A percentile compares a stretch with the other conserved stretches of the same genome.
Evolutionary conservation across 2,888 invertebrate genomes (phyloP).

Genomic region (Zelleria hepariella): DNA sequence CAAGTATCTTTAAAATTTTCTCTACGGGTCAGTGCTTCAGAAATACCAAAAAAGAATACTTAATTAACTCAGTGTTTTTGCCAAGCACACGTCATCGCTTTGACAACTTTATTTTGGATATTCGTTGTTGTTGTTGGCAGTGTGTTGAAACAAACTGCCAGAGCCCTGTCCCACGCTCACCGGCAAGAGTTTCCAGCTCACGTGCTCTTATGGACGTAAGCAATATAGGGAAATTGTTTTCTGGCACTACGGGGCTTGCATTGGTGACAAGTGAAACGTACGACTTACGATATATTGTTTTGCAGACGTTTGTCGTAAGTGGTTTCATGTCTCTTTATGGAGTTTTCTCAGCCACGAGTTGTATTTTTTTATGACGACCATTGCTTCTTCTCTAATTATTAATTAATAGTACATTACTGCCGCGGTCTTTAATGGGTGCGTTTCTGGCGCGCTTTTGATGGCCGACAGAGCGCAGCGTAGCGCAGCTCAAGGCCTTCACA

Average conservation of each 20-base stretch:
- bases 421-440: no score
- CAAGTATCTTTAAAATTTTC: no score
- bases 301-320: neutral
- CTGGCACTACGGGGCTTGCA: constrained; percentile 25
- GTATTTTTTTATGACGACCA: no score
- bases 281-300: constrained; percentile 10
- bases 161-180: constrained; percentile 29
- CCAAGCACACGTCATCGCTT: neutral
- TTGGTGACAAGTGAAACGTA: constrained; percentile 40
- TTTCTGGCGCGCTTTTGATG: no score
- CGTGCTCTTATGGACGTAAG: constrained; percentile 29
- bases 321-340: neutral
- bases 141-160: constrained; percentile 41
- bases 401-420: no score
- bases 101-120: neutral
- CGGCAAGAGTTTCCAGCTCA: constrained; percentile 34
- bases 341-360: neutral
- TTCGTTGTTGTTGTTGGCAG: constrained; percentile 18
- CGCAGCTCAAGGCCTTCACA: no score
- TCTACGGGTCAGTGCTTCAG: no score
- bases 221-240: constrained; percentile 32
- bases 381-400: no score
- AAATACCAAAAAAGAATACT: no score
- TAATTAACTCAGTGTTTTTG: neutral
- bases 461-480: no score